Base-by-base conservation (phyloP, 2,888 invertebrate genomes). In the Argyra leucocephala region DNA sequence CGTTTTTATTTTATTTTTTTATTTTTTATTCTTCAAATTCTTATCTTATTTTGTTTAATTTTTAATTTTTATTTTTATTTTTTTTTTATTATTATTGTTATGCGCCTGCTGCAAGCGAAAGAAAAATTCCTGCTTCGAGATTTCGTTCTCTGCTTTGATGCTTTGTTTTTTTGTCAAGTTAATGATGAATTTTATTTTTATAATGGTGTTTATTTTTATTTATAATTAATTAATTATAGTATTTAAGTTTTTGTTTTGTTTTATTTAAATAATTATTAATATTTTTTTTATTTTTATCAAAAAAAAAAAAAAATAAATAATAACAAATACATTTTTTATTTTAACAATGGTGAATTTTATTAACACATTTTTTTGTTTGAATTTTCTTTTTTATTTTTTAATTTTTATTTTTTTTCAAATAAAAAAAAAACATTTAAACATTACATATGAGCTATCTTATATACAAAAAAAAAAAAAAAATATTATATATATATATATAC, bases 141-240 rank as follows among this genome's bases (percentile, higher is more conserved):
- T 18, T 23, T 61, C 61, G 24, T 48, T 61, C 61, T 61, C 61
- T 24, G 61, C 61, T 61, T 61, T 61, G 15, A 26, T 61, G 61
- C 61, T 67, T 69, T 68, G 31, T 64, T 69, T 65, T 68, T 69
- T 69, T 68, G 65, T 67, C 69, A 61, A 61, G 26, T 61, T 61
- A 26, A n/a, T 26, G 23, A 70, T 66, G 68, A 66, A 64, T 63
- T 63, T 31, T 61, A 59, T 60, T 61, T 58, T 58, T 67, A 57
- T 37, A 48, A 64, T 62, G 31, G 21, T 61, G 21, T 65, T 37
- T 66, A 31, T 61, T 62, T 63, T 66, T 66, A 23, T 65, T 62
- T 23, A 62, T 63, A 66, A 69, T 63, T 12, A 63, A 63, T 66
- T 65, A 61, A 66, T 63, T 26, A 57, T 62, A 64, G 62, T 66